Base-by-base conservation (phyloP, 2,888 invertebrate genomes). In the Amphipyra tragopoginis region DNA sequence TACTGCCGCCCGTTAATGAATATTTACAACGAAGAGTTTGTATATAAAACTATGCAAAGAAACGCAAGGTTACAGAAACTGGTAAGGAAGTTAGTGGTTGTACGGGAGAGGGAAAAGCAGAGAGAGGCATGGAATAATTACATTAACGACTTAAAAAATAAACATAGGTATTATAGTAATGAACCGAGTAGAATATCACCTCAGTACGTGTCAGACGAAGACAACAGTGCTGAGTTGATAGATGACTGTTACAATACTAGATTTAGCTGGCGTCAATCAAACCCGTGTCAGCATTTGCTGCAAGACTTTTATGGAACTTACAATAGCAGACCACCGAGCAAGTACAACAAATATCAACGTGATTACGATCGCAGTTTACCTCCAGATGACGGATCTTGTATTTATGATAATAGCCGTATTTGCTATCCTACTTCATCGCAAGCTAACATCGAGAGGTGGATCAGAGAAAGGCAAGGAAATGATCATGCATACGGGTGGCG, bases 111-210 rank as follows among this genome's bases (percentile, higher is more conserved):
- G 58, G 89, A 91, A 60, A 90, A 87, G 71, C 80, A 88, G 51
- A 81, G 75, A 45, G 85, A 88, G 58, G 72, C 80, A 1, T 91
- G 90, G 89, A 89, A 90, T 65, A 90, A 88, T 55, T 91, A 88
- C 47, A 89, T 93, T n/a, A 89, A 90, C 43, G 79, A 86, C 39
- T 76, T 92, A 38, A 89, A 87, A 65, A 87, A 81, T 57, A 92
- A 86, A 73, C 87, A 91, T 51, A 58, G 54, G 29, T 64, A 75
- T 58, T 65, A 72, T n/a, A 75, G 61, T 43, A 69, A 69, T 50
- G 59, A 66, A 60, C 69, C 56, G 13, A 65, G 13, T 45, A 70
- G 26, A 48, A 79, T 66, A 54, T 47, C 54, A 4, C 73, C 68
- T n/a, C 64, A 72, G 44, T 78, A 65, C 26, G 62, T 60, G n/a